Percentiles rank a stretch among this genome's conserved stretches.
Conservation (phyloP, 1,140 invertebrate genomes). For the Hestina assimilis region DNA sequence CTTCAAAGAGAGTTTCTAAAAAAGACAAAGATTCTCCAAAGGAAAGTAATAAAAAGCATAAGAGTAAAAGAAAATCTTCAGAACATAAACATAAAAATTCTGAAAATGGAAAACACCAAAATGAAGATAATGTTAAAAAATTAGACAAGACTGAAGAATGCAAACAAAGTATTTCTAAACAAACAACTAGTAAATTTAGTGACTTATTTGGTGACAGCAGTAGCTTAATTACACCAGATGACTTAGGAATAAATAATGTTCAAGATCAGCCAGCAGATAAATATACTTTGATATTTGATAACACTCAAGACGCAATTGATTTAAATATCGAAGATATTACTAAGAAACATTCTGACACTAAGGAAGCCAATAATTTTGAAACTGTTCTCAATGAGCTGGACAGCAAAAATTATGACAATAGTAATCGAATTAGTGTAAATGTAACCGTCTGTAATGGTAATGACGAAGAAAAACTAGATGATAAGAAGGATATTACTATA, state of each 20-base stretch:
- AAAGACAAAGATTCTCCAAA: slow-evolving; percentile 13
- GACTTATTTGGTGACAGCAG: slow-evolving; percentile 66
- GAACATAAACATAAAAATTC: slow-evolving; percentile 18
- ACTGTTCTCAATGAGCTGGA: not conserved
- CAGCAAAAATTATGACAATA: not conserved
- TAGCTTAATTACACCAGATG: slow-evolving; percentile 66
- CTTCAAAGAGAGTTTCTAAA: slow-evolving; percentile 6
- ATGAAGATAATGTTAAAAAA: slow-evolving; percentile 22
- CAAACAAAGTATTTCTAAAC: slow-evolving; percentile 13
- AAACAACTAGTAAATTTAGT: slow-evolving; percentile 47
- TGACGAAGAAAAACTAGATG: not conserved
- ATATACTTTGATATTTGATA: slow-evolving; percentile 50
- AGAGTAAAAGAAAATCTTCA: slow-evolving; percentile 28
- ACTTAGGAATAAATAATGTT: slow-evolving; percentile 46
- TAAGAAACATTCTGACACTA: slow-evolving; percentile 2
- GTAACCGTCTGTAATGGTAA: slow-evolving; percentile 1
- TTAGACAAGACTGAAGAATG: too few relatives aligned
- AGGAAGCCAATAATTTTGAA: not conserved
- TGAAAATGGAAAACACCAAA: slow-evolving; percentile 10
- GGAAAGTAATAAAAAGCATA: slow-evolving; percentile 24
- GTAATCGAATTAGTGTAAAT: not conserved
- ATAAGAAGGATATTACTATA: not conserved
- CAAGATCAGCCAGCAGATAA: slow-evolving; percentile 19
- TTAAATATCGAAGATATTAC: slow-evolving; percentile 31
- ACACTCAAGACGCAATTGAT: slow-evolving; percentile 58